A percentile compares a stretch with the other conserved stretches of the same genome.
These are phyloP conservation scores for Mionectes olivaceus DNA, from an alignment of 2,797 vertebrate genomes.

Conservation along the genomic window DNA sequence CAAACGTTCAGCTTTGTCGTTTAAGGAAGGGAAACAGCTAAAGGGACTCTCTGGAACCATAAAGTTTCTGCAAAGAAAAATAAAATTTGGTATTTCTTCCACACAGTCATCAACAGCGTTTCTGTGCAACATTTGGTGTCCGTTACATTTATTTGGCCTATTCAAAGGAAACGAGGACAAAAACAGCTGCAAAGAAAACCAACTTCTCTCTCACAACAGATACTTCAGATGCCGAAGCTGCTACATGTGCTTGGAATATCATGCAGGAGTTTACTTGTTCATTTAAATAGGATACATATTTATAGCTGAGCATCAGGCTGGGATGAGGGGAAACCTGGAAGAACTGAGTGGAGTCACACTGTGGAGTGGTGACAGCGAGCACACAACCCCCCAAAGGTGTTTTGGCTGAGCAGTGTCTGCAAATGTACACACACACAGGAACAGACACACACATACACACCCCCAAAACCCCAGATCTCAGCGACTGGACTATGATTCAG, in stretches of 20 bases:
- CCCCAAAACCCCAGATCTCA: neutral
- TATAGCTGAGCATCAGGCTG: neutral
- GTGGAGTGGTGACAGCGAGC: neutral
- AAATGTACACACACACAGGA: neutral
- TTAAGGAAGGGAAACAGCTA: constrained; percentile 44
- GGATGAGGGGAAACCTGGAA: constrained; percentile 13
- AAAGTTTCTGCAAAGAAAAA: constrained; percentile 55
- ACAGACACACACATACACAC: neutral
- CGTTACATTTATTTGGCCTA: constrained; percentile 60
- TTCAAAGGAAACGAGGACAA: constrained; percentile 35
- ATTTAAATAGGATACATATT: neutral
- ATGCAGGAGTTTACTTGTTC: constrained; percentile 37
- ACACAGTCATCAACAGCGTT: constrained; percentile 15
- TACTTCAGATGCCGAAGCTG: constrained; percentile 40
- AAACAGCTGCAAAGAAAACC: constrained; percentile 42
- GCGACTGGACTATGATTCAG: neutral
- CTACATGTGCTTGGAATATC: constrained; percentile 49
- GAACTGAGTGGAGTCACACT: neutral
- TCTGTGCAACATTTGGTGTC: constrained; percentile 68
- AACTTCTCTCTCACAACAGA: constrained; percentile 3
- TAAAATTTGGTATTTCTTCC: constrained; percentile 56
- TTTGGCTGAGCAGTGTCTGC: neutral
- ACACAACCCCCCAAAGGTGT: neutral
- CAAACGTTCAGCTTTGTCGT: constrained; percentile 26
- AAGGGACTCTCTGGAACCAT: constrained; percentile 47